Evolutionary conservation across 2,888 invertebrate species (phyloP).

Genomic region (Caenorhabditis macrosperma): DNA sequence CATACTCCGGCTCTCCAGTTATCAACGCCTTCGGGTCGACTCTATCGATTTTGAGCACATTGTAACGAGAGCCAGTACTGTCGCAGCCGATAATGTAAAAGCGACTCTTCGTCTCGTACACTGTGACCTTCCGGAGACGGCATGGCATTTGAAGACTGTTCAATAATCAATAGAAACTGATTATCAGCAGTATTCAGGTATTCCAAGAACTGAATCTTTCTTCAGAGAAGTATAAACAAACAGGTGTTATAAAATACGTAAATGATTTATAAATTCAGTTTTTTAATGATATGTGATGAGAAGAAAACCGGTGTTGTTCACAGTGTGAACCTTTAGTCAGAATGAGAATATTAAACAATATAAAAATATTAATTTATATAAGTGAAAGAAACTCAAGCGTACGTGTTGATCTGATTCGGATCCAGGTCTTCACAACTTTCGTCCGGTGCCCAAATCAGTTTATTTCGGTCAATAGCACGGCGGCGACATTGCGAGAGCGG

Average conservation of each 20-base stretch:
- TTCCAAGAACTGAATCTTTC: not conserved
- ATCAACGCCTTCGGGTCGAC: slow-evolving; percentile 70
- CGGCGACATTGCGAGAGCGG: slow-evolving; percentile 62
- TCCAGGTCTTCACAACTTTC: slow-evolving; percentile 51
- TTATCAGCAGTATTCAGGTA: no score
- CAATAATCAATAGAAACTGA: not conserved
- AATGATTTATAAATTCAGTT: no score
- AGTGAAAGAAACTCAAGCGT: slow-evolving; percentile 39
- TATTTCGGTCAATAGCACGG: slow-evolving; percentile 37
- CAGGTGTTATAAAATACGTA: no score
- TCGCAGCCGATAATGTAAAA: slow-evolving; percentile 95
- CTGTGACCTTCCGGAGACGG: slow-evolving; percentile 69
- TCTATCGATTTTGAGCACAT: slow-evolving; percentile 94
- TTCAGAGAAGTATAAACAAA: no score
- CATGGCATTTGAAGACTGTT: slow-evolving; percentile 61
- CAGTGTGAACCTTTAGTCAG: no score
- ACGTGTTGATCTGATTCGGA: slow-evolving; percentile 62
- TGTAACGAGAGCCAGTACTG: slow-evolving; percentile 86
- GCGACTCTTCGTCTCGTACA: slow-evolving; percentile 83
- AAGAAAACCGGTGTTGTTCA: no score
- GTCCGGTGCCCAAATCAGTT: slow-evolving; percentile 59
- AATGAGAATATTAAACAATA: no score
- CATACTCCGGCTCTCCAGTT: slow-evolving; percentile 76
- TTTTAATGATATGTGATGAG: no score
- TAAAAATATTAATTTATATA: not conserved